Evolutionary conservation across 2,888 invertebrate species (phyloP).

Genomic region (Junonia oenone): DNA sequence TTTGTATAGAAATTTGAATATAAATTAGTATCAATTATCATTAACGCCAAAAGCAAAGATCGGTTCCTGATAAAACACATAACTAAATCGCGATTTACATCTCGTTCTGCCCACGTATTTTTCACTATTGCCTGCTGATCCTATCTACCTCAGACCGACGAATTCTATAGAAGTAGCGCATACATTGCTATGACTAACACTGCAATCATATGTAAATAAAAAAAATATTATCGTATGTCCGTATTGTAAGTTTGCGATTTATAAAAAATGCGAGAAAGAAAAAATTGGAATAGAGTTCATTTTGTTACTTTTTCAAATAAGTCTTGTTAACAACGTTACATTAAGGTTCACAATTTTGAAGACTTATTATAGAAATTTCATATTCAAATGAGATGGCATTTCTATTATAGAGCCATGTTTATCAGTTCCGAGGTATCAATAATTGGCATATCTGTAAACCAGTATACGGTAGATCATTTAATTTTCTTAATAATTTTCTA

Average conservation of each 20-base stretch:
- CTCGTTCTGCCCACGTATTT: slow-evolving; percentile 64
- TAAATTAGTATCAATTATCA: slow-evolving; percentile 63
- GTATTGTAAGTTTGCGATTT: too few species aligned
- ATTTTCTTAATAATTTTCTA: slow-evolving; percentile 79
- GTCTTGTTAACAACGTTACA: too few species aligned
- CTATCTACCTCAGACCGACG: slow-evolving; percentile 13
- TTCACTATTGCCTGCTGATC: slow-evolving; percentile 43
- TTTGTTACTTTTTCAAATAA: too few species aligned
- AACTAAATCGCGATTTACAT: slow-evolving; percentile 50
- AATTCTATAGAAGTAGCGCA: neutral
- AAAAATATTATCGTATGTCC: too few species aligned
- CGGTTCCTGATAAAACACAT: slow-evolving; percentile 53
- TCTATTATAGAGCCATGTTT: neutral
- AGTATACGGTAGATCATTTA: slow-evolving; percentile 73
- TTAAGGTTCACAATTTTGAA: too few species aligned
- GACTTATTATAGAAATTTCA: neutral
- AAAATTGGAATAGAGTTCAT: too few species aligned
- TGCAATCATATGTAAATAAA: too few species aligned
- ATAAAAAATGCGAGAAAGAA: too few species aligned
- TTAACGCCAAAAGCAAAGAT: slow-evolving; percentile 51
- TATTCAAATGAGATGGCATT: neutral
- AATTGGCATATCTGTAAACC: slow-evolving; percentile 74
- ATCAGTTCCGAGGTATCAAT: slow-evolving; percentile 51
- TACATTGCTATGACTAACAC: too few species aligned
- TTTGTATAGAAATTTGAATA: slow-evolving; percentile 34